A percentile compares a stretch with the other conserved stretches of the same genome.
phyloP scores from a whole-genome alignment of 2,113 vertebrate genomes.

The Malurus elegans region DNA sequence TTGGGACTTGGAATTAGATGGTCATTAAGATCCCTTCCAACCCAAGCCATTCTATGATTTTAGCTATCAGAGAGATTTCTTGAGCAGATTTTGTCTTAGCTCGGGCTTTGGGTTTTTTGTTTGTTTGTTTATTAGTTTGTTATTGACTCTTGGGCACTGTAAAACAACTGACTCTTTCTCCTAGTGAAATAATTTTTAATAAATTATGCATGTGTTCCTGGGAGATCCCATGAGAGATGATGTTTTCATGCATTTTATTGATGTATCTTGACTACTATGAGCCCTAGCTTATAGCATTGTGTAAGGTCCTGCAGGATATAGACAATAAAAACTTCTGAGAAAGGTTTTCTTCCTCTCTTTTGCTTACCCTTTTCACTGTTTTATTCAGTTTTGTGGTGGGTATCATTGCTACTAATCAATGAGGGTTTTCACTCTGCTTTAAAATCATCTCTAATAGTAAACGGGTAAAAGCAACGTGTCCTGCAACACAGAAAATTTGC shows the following conservation, averaged over 20 bases:
- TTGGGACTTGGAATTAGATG: background rate
- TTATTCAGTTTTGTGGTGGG: background rate
- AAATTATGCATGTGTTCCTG: background rate
- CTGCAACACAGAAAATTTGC: background rate
- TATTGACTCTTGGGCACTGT: background rate
- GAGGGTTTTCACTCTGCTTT: background rate
- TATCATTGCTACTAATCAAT: background rate
- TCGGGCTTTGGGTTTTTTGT: rapidly evolving
- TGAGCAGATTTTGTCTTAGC: background rate
- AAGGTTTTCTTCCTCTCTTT: background rate
- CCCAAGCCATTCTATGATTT: background rate
- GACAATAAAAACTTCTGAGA: background rate
- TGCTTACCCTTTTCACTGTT: background rate
- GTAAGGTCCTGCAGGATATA: background rate
- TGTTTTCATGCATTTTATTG: background rate
- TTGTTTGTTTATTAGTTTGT: background rate
- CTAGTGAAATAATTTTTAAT: background rate
- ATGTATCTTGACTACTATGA: background rate
- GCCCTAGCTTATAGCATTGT: background rate
- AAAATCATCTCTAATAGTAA: background rate
- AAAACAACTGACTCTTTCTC: background rate
- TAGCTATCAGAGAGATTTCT: background rate
- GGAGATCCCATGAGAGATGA: background rate
- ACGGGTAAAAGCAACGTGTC: background rate
- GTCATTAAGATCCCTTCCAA: background rate